Conservation (phyloP, 2,113 vertebrate genomes). For the Tyto alba region DNA sequence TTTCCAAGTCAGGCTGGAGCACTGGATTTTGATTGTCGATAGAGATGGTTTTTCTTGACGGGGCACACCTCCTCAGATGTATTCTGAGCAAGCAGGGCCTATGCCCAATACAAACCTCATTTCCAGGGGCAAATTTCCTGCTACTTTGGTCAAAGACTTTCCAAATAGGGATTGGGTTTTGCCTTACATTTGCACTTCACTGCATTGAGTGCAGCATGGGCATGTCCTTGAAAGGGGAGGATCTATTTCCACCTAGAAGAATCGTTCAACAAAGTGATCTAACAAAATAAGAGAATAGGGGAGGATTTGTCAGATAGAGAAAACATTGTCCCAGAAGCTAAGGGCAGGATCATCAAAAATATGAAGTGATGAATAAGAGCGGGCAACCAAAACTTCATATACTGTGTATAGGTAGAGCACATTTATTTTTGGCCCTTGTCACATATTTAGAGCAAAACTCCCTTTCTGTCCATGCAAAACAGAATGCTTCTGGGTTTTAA, state of each 20-base stretch:
- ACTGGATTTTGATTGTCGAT: background rate
- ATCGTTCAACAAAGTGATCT: background rate
- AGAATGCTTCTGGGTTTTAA: slow-evolving; percentile 9
- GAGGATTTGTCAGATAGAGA: background rate
- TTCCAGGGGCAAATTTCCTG: background rate
- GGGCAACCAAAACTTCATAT: background rate
- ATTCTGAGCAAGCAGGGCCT: background rate
- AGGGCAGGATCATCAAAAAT: background rate
- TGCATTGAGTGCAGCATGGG: fast-evolving
- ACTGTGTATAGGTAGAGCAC: background rate
- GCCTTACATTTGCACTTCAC: background rate
- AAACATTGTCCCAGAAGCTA: background rate
- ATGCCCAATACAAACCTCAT: background rate
- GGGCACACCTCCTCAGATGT: background rate
- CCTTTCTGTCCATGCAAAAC: background rate
- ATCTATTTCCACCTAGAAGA: background rate
- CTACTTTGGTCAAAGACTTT: background rate
- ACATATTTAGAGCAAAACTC: background rate
- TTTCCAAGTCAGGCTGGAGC: background rate
- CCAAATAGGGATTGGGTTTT: background rate
- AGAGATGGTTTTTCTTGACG: background rate
- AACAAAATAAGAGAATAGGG: background rate
- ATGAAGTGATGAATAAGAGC: background rate
- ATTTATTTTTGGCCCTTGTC: background rate
- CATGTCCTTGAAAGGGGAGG: background rate